Percentiles rank a stretch among this genome's conserved stretches.
Evolutionary conservation across 2,113 vertebrate species (phyloP).

Genomic region (Psittacula cyanocephala): DNA sequence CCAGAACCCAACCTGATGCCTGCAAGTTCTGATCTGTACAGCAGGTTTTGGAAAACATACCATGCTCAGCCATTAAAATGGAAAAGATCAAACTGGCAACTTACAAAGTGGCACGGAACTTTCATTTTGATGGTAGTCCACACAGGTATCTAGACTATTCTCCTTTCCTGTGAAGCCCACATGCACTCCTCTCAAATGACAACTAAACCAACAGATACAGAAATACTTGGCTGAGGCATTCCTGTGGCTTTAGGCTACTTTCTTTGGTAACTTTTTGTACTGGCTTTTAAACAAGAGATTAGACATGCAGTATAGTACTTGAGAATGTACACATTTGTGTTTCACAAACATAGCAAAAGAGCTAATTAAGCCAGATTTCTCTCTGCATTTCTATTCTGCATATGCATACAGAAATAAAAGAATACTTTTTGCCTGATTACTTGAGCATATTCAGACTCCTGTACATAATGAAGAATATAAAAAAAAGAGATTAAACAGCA

Average conservation of each 20-base stretch:
- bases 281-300: not conserved
- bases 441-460: not conserved
- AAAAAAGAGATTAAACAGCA: not conserved
- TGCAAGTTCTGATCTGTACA: not conserved
- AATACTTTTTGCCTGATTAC: not conserved
- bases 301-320: not conserved
- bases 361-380: not conserved
- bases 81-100: not conserved
- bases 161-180: not conserved
- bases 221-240: not conserved
- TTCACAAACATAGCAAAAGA: not conserved
- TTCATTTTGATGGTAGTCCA: not conserved
- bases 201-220: not conserved
- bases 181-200: not conserved
- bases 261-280: not conserved
- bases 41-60: not conserved
- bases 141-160: not conserved
- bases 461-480: not conserved
- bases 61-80: fast-evolving
- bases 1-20: not conserved
- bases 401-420: not conserved
- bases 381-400: not conserved
- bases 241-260: not conserved
- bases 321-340: not conserved
- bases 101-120: not conserved